These are phyloP conservation scores for Lacerta bilineata DNA, from an alignment of 2,797 vertebrate genomes.

Conservation along the genomic window DNA sequence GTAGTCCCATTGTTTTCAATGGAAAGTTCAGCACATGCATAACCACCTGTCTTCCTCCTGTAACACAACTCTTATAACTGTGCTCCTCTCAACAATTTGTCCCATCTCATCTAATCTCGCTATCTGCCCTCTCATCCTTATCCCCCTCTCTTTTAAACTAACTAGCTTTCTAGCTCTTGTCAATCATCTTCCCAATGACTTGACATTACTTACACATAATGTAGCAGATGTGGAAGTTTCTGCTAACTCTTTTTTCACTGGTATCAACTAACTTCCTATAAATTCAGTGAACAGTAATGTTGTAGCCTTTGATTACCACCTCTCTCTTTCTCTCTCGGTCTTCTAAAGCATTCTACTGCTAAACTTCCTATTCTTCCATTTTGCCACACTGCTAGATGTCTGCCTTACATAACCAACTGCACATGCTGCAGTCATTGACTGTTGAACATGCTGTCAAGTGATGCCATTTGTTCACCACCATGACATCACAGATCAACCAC, in stretches of 20 bases:
- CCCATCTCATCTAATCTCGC: background rate
- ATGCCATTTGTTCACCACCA: background rate
- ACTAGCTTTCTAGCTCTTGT: background rate
- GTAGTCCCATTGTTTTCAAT: slow-evolving; percentile 16
- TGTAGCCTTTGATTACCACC: background rate
- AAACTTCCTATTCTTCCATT: background rate
- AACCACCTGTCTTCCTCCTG: background rate
- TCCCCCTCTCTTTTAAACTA: background rate
- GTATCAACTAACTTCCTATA: too few relatives aligned
- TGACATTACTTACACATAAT: background rate
- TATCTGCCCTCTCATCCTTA: background rate
- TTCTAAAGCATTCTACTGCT: background rate
- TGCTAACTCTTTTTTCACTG: background rate
- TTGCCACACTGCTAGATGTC: background rate
- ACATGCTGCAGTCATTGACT: background rate
- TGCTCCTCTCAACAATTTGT: background rate
- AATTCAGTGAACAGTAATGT: too few relatives aligned
- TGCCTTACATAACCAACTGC: background rate
- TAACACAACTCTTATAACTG: background rate
- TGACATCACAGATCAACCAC: background rate
- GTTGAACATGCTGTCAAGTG: slow-evolving; percentile 1
- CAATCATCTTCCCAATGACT: background rate
- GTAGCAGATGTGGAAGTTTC: background rate
- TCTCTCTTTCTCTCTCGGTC: background rate
- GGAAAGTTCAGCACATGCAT: slow-evolving; percentile 15